Evolutionary conservation across 2,113 vertebrate genomes (phyloP).

Genomic region (Amphilophus citrinellus): DNA sequence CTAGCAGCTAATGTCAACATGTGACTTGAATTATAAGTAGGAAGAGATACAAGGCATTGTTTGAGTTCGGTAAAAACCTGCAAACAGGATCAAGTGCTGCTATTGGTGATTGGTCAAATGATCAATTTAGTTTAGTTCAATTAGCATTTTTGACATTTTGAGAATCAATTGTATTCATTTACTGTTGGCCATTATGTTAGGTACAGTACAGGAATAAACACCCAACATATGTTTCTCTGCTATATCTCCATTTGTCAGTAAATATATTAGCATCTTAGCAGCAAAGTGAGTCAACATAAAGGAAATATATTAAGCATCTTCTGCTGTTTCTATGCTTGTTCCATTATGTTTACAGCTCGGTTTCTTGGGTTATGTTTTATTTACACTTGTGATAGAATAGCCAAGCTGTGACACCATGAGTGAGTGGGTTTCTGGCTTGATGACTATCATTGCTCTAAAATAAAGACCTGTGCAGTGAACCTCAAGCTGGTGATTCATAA

Average conservation of each 20-base stretch:
- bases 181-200: not conserved
- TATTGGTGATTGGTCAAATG: too few relatives aligned
- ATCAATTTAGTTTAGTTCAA: too few relatives aligned
- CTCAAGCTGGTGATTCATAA: not conserved
- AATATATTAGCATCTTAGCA: not conserved
- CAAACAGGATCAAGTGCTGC: too few relatives aligned
- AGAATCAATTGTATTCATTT: too few relatives aligned
- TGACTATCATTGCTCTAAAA: not conserved
- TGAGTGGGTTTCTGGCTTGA: not conserved
- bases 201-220: not conserved
- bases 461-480: not conserved
- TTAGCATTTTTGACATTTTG: too few relatives aligned
- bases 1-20: slow-evolving; percentile 23
- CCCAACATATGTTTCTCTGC: not conserved
- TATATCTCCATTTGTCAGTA: not conserved
- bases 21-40: slow-evolving; percentile 45
- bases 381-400: not conserved
- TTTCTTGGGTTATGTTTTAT: not conserved
- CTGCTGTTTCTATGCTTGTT: too few relatives aligned
- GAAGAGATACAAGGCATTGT: not conserved
- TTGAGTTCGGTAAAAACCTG: not conserved
- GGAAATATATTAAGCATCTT: too few relatives aligned
- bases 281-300: too few relatives aligned
- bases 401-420: not conserved
- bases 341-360: too few relatives aligned